Conservation (phyloP, 2,888 invertebrate genomes). For the Spodoptera exigua region DNA sequence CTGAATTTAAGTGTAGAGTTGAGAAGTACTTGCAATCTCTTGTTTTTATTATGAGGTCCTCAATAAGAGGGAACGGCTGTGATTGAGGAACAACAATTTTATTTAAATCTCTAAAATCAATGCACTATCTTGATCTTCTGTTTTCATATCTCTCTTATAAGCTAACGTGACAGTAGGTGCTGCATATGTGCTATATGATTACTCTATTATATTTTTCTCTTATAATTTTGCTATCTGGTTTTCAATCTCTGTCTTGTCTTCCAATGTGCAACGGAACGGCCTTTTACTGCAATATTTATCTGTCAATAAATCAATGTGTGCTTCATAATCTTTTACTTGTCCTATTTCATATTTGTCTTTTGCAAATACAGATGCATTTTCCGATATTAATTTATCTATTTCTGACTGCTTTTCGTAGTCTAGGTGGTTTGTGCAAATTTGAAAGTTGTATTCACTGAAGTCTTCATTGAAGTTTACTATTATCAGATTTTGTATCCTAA, state of each 20-base stretch:
- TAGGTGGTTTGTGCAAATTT: conserved; percentile 12
- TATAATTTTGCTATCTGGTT: too few relatives aligned
- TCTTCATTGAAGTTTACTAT: conserved; percentile 50
- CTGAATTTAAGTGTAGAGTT: conserved; percentile 68
- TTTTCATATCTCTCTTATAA: too few relatives aligned
- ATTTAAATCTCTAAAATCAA: too few relatives aligned
- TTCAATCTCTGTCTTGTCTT: conserved; percentile 49
- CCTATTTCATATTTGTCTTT: conserved; percentile 22
- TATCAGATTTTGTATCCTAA: too few relatives aligned
- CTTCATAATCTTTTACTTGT: conserved; percentile 8
- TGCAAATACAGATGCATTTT: conserved; percentile 13
- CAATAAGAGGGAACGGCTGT: too few relatives aligned
- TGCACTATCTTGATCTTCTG: too few relatives aligned
- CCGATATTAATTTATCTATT: conserved; percentile 6
- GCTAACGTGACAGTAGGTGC: too few relatives aligned
- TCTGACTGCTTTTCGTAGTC: conserved; percentile 3
- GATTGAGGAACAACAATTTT: too few relatives aligned
- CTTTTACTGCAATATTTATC: conserved; percentile 22
- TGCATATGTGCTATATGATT: too few relatives aligned
- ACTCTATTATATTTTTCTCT: too few relatives aligned
- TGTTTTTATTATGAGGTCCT: too few relatives aligned
- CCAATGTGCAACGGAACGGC: conserved; percentile 38
- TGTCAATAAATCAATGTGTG: conserved; percentile 12
- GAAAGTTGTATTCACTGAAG: conserved; percentile 16
- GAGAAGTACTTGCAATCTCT: conserved; percentile 63